A percentile compares a stretch with the other conserved stretches of the same genome.
These are phyloP conservation scores for Sceloporus undulatus DNA, from an alignment of 2,113 vertebrate species.

Conservation along the genomic window DNA sequence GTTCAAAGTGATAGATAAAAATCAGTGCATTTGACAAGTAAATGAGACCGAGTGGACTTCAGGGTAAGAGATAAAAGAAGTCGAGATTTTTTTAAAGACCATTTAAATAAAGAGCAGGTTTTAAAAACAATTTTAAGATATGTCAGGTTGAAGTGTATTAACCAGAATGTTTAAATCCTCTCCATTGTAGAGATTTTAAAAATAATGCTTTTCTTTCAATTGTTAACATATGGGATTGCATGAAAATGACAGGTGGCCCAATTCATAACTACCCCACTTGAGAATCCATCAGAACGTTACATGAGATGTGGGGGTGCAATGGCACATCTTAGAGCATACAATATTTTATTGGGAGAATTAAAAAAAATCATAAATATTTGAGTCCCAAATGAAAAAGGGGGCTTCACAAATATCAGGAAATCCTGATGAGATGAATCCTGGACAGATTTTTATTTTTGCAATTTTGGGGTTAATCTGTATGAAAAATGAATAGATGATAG, in stretches of 20 bases:
- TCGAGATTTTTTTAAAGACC: not conserved
- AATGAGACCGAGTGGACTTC: conserved; percentile 19
- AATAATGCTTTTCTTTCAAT: conserved; percentile 60
- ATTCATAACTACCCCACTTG: not conserved
- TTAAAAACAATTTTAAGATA: conserved; percentile 46
- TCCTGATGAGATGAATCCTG: too few relatives aligned
- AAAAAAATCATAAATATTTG: too few relatives aligned
- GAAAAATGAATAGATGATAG: too few relatives aligned
- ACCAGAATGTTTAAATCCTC: conserved; percentile 26
- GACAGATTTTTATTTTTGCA: too few relatives aligned
- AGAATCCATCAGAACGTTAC: not conserved
- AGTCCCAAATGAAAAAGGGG: too few relatives aligned
- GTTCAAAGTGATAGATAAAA: conserved; percentile 41
- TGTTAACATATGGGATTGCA: conserved; percentile 15
- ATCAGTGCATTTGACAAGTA: conserved; percentile 5
- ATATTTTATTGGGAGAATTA: too few relatives aligned
- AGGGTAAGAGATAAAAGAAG: conserved; percentile 26
- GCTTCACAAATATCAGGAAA: too few relatives aligned
- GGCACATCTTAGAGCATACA: too few relatives aligned
- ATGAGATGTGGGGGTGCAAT: not conserved
- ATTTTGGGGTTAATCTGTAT: too few relatives aligned
- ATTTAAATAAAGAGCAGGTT: conserved; percentile 22
- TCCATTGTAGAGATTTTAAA: conserved; percentile 51
- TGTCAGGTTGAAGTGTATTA: conserved; percentile 39
- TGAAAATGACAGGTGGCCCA: not conserved